Base-by-base conservation (phyloP, 2,888 invertebrate species). In the Drosophila histrio region DNA sequence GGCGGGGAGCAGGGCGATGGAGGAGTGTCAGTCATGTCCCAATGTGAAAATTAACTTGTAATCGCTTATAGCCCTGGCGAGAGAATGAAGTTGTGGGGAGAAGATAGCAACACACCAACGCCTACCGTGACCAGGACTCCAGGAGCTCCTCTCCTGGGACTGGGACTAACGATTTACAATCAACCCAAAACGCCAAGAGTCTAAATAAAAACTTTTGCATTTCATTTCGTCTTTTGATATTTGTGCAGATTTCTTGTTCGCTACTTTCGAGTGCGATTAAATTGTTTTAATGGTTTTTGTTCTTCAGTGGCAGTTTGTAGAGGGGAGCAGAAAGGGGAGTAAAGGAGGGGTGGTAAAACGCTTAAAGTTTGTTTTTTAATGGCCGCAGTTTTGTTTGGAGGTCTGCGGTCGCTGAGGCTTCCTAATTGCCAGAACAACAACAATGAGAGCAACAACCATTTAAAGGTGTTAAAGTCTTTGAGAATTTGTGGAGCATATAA, bases 201-300 rank as follows among this genome's bases (percentile, higher is more conserved):
- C 72, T 74, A 79, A 86, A 86, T 79, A 85, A 87, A 83, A 85
- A 84, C 84, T 87, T 85, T 86, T 76, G 78, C 80, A 78, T 87
- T 85, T 87, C 77, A 87, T 83, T 86, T 86, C 85, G 85, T 74
- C 78, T 85, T 83, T 77, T 72, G 80, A 80, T 85, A 72, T 82
- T 81, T 56, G 73, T 71, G 79, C 74, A 83, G 77, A 83, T 79
- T 82, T 84, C 76, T 72, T 74, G 63, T 38, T 46, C 67, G 72
- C 77, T 52, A 70, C 90, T 90, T 90, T 79, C 88, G 87, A 91
- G 90, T 89, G 89, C 89, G 89, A 90, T 91, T 91, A 91, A 91
- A 91, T 91, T 90, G 90, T 91, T 90, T 91, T 91, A 91, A 91
- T 91, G 90, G 91, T 86, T 89, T 90, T 90, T 90, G 81, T 84